Evolutionary conservation across 2,113 vertebrate genomes (phyloP).

Genomic region (Melanotaenia duboulayi): DNA sequence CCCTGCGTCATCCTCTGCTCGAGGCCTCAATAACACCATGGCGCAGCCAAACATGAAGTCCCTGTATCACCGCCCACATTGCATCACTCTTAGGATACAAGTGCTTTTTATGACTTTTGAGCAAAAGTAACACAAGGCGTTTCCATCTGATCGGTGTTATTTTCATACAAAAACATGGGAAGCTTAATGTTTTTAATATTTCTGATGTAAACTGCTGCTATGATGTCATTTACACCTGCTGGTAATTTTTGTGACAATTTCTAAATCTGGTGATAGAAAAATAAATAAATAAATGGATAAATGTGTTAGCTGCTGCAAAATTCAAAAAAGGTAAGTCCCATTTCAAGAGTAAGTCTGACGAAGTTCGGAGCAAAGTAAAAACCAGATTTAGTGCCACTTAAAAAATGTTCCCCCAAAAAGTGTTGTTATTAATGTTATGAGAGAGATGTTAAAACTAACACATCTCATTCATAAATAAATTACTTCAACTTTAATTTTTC

Average conservation of each 20-base stretch:
- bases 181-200: too few relatives aligned
- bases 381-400: too few relatives aligned
- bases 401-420: too few relatives aligned
- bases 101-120: background rate
- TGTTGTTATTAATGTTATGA: background rate
- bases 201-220: too few relatives aligned
- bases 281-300: too few relatives aligned
- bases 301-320: too few relatives aligned
- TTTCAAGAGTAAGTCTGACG: too few relatives aligned
- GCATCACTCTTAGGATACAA: background rate
- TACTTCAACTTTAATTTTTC: background rate
- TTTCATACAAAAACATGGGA: too few relatives aligned
- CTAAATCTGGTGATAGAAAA: background rate
- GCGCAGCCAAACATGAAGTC: constrained; percentile 1
- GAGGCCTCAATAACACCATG: background rate
- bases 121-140: background rate
- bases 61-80: background rate
- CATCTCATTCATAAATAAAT: constrained; percentile 1
- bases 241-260: background rate
- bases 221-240: too few relatives aligned
- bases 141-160: too few relatives aligned
- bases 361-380: too few relatives aligned
- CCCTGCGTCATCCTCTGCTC: constrained; percentile 13
- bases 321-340: too few relatives aligned
- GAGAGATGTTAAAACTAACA: background rate